Percentiles rank a stretch among this genome's conserved stretches.
Evolutionary conservation across 2,113 vertebrate genomes (phyloP).

Genomic region (Ptilorrhoa leucosticta): DNA sequence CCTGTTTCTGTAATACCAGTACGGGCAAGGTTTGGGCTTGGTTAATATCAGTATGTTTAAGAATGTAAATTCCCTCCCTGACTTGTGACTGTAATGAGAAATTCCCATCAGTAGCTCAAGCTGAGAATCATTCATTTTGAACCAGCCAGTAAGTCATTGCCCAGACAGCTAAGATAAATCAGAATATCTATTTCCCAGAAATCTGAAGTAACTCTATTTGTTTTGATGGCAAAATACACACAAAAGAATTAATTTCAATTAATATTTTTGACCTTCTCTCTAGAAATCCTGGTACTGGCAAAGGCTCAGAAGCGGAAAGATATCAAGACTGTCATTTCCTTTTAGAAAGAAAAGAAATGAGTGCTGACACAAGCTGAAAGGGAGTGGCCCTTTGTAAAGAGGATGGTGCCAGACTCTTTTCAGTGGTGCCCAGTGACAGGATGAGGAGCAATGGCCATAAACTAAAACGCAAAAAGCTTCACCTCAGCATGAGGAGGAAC

Average conservation of each 20-base stretch:
- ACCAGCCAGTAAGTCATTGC: not conserved
- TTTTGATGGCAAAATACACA: slow-evolving; percentile 5
- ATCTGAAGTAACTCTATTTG: not conserved
- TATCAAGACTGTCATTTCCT: not conserved
- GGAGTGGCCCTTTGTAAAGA: not conserved
- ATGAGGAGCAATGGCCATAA: not conserved
- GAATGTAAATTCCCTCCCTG: not conserved
- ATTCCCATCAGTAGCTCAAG: not conserved
- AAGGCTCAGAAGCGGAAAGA: not conserved
- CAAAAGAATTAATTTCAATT: slow-evolving; percentile 10
- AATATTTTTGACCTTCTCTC: not conserved
- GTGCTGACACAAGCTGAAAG: not conserved
- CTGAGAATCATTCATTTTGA: not conserved
- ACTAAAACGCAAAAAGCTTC: not conserved
- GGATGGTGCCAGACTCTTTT: not conserved
- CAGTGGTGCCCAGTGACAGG: not conserved
- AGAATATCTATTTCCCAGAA: slow-evolving; percentile 17
- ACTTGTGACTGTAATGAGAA: slow-evolving; percentile 3
- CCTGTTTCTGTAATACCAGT: not conserved
- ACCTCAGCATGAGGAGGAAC: accelerated
- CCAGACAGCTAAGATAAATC: slow-evolving; percentile 10
- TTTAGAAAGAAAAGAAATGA: not conserved
- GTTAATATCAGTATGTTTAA: not conserved
- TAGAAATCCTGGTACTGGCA: not conserved
- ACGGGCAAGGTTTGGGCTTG: not conserved